These are phyloP conservation scores for Metopia argyrocephala DNA, from an alignment of 2,888 invertebrate genomes.

Conservation along the genomic window DNA sequence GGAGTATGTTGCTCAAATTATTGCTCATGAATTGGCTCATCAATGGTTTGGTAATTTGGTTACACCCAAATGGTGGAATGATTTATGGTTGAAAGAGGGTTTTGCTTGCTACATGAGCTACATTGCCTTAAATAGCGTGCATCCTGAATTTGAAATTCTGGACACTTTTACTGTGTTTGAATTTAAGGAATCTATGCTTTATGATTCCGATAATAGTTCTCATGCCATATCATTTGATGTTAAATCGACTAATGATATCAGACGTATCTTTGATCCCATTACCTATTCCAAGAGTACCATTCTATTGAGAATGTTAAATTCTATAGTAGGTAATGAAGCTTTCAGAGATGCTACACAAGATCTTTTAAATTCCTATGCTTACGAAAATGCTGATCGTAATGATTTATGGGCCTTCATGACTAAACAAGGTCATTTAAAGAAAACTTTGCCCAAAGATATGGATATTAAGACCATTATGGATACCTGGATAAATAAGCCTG, in stretches of 20 bases:
- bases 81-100: slow-evolving; percentile 84
- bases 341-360: slow-evolving; percentile 80
- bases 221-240: slow-evolving; percentile 84
- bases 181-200: slow-evolving; percentile 80
- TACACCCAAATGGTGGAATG: slow-evolving; percentile 87
- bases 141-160: slow-evolving; percentile 81
- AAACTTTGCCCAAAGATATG: slow-evolving; percentile 76
- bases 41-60: slow-evolving; percentile 91
- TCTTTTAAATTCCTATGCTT: slow-evolving; percentile 80
- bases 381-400: slow-evolving; percentile 81
- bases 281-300: slow-evolving; percentile 87
- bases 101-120: slow-evolving; percentile 80
- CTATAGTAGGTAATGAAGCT: slow-evolving; percentile 83
- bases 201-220: slow-evolving; percentile 82
- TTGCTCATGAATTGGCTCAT: slow-evolving; percentile 89
- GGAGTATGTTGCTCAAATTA: slow-evolving; percentile 83
- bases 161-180: slow-evolving; percentile 81
- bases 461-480: slow-evolving; percentile 83
- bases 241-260: slow-evolving; percentile 81
- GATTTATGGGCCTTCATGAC: slow-evolving; percentile 85
- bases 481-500: slow-evolving; percentile 84
- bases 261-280: slow-evolving; percentile 85
- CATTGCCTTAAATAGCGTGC: slow-evolving; percentile 77
- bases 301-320: slow-evolving; percentile 85
- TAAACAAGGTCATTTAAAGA: slow-evolving; percentile 79